Conservation (phyloP, 2,888 invertebrate species). For the Fragum fragum region DNA sequence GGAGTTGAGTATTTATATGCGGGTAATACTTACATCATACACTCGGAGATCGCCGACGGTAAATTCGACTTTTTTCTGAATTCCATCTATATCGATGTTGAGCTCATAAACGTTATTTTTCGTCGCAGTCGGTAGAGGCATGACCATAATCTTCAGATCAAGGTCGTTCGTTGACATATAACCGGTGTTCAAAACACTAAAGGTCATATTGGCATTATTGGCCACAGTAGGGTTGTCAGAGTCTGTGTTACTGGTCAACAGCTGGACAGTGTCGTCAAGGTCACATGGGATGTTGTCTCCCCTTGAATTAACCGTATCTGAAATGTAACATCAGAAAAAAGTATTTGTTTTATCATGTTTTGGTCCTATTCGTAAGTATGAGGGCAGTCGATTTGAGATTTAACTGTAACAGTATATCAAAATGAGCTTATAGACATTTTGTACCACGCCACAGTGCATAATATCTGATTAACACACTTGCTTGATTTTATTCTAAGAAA, state of each 20-base stretch:
- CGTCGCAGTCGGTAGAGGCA: not conserved
- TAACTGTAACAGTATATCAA: too few species aligned
- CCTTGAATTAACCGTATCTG: not conserved
- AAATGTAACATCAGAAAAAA: too few species aligned
- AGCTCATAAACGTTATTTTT: not conserved
- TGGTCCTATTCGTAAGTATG: too few species aligned
- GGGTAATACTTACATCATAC: conserved; percentile 4
- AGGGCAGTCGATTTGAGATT: too few species aligned
- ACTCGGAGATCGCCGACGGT: not conserved
- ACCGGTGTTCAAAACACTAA: conserved; percentile 10
- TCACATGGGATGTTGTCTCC: conserved; percentile 20
- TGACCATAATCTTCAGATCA: not conserved
- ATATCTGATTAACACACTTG: too few species aligned
- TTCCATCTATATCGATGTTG: not conserved
- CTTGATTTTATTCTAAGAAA: too few species aligned
- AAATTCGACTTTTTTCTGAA: not conserved
- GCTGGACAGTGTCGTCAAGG: not conserved
- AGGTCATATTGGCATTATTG: conserved; percentile 21
- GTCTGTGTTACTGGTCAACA: not conserved
- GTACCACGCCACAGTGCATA: too few species aligned
- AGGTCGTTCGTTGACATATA: not conserved
- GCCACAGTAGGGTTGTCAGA: not conserved
- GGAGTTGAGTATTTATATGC: not conserved
- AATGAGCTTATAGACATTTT: too few species aligned
- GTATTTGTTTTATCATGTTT: too few species aligned